Base-by-base conservation (phyloP, 2,888 invertebrate species). In the Crepidodera aurea region DNA sequence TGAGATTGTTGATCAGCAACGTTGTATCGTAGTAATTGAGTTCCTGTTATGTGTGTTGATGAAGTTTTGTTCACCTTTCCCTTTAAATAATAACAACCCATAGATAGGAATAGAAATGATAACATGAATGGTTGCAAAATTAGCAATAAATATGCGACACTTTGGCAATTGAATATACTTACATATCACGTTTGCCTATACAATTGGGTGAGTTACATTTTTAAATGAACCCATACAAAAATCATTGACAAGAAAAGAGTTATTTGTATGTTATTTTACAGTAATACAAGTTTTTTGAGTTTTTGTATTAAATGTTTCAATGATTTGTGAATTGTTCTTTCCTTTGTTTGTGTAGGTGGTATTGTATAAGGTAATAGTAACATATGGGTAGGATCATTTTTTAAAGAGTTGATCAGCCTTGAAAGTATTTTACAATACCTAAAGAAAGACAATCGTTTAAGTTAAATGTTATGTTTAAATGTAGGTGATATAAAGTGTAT, bases 61-160 rank as follows among this genome's bases (percentile, higher is more conserved):
- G 37, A 57, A 57, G 37, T 57, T 50, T 22, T 44, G 48, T 48
- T 57, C 57, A 57, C 57, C 57, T 57, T 37, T 57, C 57, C 56
- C 39, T 50, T 44, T 42, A 40, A 53, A 54, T 39, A 48, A 57
- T 37, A 50, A 57, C 50, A 44, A 48, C 48, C 48, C 48, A 57
- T 39, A 51, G 51, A 34, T 12, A 19, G 37, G 16, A 57, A 27
- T 48, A 48, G 57, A 57, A 57, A 57, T 57, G 57, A 57, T 57
- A 57, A 57, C 57, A 57, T 57, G 57, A 57, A 57, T 57, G 22
- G n/a, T 50, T 57, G 39, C 57, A 50, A 57, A 57, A 57, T 57
- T 37, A 22, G 12, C 25, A 50, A 48, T 48, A 32, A 44, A 50
- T 22, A 57, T 57, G 57, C 15, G 13, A 48, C 50, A 57, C 37